These are phyloP conservation scores for Cremastobaeus sp. DNA, from an alignment of 2,888 invertebrate species.

Conservation along the genomic window DNA sequence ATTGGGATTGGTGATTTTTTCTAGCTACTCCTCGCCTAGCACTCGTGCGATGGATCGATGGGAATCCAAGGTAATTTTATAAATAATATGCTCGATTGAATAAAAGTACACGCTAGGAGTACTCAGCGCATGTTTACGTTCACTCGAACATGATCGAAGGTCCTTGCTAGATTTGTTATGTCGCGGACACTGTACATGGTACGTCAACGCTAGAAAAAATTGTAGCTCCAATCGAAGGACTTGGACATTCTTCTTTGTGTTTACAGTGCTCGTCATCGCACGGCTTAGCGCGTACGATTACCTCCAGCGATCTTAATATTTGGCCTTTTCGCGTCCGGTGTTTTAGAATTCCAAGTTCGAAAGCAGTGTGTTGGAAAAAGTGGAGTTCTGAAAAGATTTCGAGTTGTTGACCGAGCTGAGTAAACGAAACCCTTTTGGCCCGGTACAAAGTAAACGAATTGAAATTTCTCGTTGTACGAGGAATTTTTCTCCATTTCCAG, in stretches of 20 bases:
- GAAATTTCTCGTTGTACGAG: no score
- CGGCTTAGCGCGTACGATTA: constrained; percentile 1
- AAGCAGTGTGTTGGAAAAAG: no score
- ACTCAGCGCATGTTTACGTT: constrained; percentile 42
- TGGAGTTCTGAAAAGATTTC: constrained; percentile 1
- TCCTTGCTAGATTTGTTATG: constrained; percentile 21
- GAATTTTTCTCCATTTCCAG: constrained; percentile 2
- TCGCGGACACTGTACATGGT: constrained; percentile 20
- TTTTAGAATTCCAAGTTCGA: background rate
- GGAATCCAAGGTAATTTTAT: constrained; percentile 48
- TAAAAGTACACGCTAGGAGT: constrained; percentile 41
- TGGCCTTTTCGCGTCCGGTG: background rate
- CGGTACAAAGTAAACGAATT: constrained; percentile 16
- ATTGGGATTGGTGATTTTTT: constrained; percentile 16
- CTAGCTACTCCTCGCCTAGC: constrained; percentile 13
- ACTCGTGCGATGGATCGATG: constrained; percentile 39
- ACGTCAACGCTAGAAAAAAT: constrained; percentile 26
- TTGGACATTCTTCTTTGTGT: constrained; percentile 30
- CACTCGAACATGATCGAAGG: constrained; percentile 53
- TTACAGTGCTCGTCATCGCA: constrained; percentile 28
- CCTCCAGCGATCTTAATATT: constrained; percentile 6
- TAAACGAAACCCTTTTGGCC: constrained; percentile 15
- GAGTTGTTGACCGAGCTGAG: constrained; percentile 16
- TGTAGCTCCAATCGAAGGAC: constrained; percentile 33
- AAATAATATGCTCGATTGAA: constrained; percentile 51